These are phyloP conservation scores for Aulostomus chinensis DNA, from an alignment of 2,797 vertebrate species.

Conservation along the genomic window DNA sequence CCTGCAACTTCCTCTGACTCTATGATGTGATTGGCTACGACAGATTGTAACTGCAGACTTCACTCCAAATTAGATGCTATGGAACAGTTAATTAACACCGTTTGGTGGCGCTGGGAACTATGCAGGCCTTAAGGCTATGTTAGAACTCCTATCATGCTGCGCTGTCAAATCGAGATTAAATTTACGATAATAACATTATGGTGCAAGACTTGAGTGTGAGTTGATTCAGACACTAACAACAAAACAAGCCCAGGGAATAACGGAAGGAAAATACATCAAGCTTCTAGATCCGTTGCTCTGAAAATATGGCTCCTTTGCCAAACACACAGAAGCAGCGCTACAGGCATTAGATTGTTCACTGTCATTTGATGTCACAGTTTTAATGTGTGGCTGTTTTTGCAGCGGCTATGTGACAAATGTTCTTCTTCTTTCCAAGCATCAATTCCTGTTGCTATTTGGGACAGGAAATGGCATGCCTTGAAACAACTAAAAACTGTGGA, in stretches of 20 bases:
- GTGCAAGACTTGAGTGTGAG: conserved; percentile 20
- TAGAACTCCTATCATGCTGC: conserved; percentile 34
- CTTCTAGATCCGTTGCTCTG: conserved; percentile 23
- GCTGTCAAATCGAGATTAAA: conserved; percentile 40
- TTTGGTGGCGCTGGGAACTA: conserved; percentile 54
- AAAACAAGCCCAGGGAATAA: conserved; percentile 39
- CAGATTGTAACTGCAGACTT: conserved; percentile 71
- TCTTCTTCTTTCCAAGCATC: conserved; percentile 40
- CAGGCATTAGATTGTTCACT: conserved; percentile 25
- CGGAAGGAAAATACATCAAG: conserved; percentile 35
- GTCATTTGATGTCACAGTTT: conserved; percentile 48
- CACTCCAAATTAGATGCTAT: conserved; percentile 63
- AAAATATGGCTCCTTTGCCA: conserved; percentile 24
- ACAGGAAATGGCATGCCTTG: conserved; percentile 41
- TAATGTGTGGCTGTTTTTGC: conserved; percentile 40
- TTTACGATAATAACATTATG: conserved; percentile 43
- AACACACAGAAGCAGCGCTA: conserved; percentile 24
- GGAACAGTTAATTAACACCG: conserved; percentile 67
- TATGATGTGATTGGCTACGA: conserved; percentile 69
- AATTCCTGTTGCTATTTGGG: conserved; percentile 33
- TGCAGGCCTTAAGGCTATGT: conserved; percentile 48
- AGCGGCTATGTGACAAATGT: conserved; percentile 34
- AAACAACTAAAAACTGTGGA: conserved; percentile 53
- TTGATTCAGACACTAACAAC: conserved; percentile 16
- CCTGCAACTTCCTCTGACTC: conserved; percentile 40